phyloP scores from a whole-genome alignment of 2,888 invertebrate species.

The Embidobia sp. region DNA sequence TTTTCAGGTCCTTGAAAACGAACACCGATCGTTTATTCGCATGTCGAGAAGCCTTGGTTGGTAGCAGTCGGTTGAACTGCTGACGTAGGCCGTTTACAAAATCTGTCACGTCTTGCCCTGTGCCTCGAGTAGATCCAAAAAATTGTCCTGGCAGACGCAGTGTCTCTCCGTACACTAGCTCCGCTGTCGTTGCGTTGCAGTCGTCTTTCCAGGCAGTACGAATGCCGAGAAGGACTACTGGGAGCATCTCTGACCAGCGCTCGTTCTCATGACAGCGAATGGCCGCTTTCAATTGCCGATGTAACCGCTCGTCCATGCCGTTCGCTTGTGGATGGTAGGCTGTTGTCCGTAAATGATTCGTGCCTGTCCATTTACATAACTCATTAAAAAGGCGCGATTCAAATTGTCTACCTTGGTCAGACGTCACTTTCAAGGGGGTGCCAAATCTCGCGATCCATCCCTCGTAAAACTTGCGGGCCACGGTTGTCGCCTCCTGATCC shows the following conservation, averaged over 20 bases:
- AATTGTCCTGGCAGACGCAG: slow-evolving; percentile 55
- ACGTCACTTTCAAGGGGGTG: slow-evolving; percentile 59
- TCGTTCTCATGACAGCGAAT: slow-evolving; percentile 16
- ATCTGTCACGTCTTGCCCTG: background rate
- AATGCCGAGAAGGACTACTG: slow-evolving; percentile 68
- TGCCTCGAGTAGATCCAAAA: no score
- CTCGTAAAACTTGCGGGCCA: slow-evolving; percentile 51
- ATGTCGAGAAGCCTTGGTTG: background rate
- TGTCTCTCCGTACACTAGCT: slow-evolving; percentile 68
- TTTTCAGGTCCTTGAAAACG: background rate
- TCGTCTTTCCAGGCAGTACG: slow-evolving; percentile 71
- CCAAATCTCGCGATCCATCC: slow-evolving; percentile 65
- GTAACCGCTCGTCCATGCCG: slow-evolving; percentile 57
- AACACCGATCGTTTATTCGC: no score
- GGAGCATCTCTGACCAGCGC: slow-evolving; percentile 58
- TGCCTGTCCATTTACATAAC: slow-evolving; percentile 35
- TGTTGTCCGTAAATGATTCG: slow-evolving; percentile 1
- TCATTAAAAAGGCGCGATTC: slow-evolving; percentile 66
- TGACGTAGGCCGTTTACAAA: background rate
- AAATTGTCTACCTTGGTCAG: slow-evolving; percentile 70
- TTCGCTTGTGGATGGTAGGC: slow-evolving; percentile 49
- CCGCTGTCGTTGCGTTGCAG: slow-evolving; percentile 67
- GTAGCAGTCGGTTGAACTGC: background rate
- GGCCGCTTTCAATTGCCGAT: slow-evolving; percentile 27
- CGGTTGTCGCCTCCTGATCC: slow-evolving; percentile 59